A percentile compares a stretch with the other conserved stretches of the same genome.
phyloP scores from a whole-genome alignment of 2,113 vertebrate species.

The Cacatua alba region DNA sequence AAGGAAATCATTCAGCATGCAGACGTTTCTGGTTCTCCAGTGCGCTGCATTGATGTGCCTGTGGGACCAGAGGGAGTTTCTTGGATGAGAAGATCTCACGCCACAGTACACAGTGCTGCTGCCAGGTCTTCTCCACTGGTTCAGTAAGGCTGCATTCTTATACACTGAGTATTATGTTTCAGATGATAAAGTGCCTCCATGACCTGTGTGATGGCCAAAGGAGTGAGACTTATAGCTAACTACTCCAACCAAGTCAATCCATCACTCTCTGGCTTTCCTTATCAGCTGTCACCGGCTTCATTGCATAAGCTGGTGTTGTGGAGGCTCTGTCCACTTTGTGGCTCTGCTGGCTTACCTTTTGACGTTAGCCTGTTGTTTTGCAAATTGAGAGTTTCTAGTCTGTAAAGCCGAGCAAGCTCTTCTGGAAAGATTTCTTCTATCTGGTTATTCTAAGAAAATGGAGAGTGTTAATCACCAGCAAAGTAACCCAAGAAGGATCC shows the following conservation, averaged over 20 bases:
- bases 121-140: constrained; percentile 54
- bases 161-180: constrained; percentile 32
- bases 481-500: constrained; percentile 12
- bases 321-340: background rate
- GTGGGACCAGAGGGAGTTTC: constrained; percentile 53
- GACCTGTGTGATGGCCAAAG: constrained; percentile 1
- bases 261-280: background rate
- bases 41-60: constrained; percentile 30
- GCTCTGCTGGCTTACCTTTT: constrained; percentile 76
- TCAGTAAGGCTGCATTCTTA: constrained; percentile 54
- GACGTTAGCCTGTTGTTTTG: constrained; percentile 96
- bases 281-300: background rate
- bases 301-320: background rate
- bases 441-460: constrained; percentile 87
- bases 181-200: constrained; percentile 40
- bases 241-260: background rate
- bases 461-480: constrained; percentile 44
- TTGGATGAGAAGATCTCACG: constrained; percentile 17
- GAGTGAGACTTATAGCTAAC: background rate
- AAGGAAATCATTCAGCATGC: constrained; percentile 22
- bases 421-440: constrained; percentile 88
- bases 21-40: constrained; percentile 15
- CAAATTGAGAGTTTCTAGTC: constrained; percentile 92
- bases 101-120: constrained; percentile 21
- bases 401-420: constrained; percentile 88